These are phyloP conservation scores for Helarctos malayanus DNA, from an alignment of 2,797 vertebrate species.

Conservation along the genomic window DNA sequence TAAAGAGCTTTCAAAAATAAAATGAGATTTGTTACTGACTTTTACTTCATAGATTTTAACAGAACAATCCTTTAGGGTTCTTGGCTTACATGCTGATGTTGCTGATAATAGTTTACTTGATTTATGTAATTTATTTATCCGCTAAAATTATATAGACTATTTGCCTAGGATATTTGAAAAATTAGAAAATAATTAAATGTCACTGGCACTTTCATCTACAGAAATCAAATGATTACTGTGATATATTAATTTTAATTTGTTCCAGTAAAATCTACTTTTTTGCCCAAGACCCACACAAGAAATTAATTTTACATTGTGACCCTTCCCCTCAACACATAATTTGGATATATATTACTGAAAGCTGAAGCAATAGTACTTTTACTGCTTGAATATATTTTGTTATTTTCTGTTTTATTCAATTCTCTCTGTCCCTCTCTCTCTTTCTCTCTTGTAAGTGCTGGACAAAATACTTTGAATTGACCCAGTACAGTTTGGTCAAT, in stretches of 20 bases:
- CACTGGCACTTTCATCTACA: background rate
- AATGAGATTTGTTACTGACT: background rate
- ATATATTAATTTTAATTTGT: background rate
- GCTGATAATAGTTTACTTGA: background rate
- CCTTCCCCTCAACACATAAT: background rate
- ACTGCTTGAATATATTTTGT: background rate
- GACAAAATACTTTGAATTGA: background rate
- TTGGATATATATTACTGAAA: background rate
- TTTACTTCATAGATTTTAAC: background rate
- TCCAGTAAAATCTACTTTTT: background rate
- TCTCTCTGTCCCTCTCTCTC: background rate
- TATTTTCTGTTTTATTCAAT: background rate
- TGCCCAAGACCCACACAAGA: background rate
- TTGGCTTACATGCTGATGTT: background rate
- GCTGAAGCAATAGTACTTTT: background rate
- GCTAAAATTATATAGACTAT: background rate
- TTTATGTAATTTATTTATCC: background rate
- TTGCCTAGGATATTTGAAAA: background rate
- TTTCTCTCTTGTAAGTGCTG: background rate
- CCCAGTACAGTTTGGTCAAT: background rate
- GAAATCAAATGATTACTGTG: background rate
- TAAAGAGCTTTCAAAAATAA: conserved; percentile 52
- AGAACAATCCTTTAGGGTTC: background rate
- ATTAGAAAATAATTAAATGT: background rate
- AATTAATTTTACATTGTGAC: background rate